Base-by-base conservation (phyloP, 2,888 invertebrate species). In the Sabatieria punctata region DNA sequence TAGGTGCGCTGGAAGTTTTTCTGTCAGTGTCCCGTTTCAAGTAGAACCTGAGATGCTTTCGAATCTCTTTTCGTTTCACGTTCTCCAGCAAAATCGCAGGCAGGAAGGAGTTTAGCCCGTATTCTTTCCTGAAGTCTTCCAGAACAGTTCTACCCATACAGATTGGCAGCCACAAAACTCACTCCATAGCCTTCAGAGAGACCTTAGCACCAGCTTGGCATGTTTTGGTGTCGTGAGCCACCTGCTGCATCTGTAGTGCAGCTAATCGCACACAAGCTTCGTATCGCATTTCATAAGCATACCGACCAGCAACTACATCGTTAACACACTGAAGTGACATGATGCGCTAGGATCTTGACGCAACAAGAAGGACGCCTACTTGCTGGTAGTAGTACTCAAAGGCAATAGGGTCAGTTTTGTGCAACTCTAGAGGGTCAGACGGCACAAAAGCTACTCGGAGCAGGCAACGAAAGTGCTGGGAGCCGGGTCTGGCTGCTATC, bases 401-500 rank as follows among this genome's bases (percentile, higher is more conserved):
- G 1, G 85, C 82, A 21, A 80, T 78, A 15, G 83, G 74, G 71
- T 88, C 88, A 54, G 76, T 75, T 65, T 82, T 80, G 0, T 85
- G 80, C 44, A 88, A 70, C 48, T 80, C 80, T 2, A 82, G 82
- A 0, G 85, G 81, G 43, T 88, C 84, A 21, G 76, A 74, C 3
- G 88, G 88, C 59, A 86, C 83, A 71, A 85, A 88, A 11, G 83
- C 80, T 41, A 86, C 78, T 41, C 88, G 78, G 71, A 85, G 85
- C 33, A 88, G 74, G 63, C 86, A 88, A 1, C 85, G 77, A 61
- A 85, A 75, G 67, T 86, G 85, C 65, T 85, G 83, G 4, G 86
- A 83, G 45, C 85, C 85, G 0, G 88, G 88, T 2, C 82, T 75
- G 0, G 85, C 79, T 11, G 86, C 85, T 65, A 88, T 82, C 86